Evolutionary conservation across 1,140 invertebrate genomes (phyloP).

Genomic region (Scaptomyza montana): DNA sequence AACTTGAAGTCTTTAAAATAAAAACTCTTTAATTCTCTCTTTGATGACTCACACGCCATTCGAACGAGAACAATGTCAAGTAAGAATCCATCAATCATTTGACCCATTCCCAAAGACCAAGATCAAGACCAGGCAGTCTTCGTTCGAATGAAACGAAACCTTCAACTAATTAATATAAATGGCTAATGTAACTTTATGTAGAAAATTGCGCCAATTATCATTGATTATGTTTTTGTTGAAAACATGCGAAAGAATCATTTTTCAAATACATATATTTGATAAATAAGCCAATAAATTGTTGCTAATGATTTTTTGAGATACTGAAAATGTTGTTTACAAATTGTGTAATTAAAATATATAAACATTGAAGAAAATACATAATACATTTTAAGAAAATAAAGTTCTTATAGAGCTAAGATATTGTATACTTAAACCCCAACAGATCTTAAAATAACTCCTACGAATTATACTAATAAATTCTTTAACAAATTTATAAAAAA

Average conservation of each 20-base stretch:
- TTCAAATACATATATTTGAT: conserved; percentile 25
- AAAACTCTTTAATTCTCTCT: background rate
- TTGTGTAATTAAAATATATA: no score
- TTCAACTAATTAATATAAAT: conserved; percentile 70
- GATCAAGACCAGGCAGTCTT: background rate
- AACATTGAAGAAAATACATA: no score
- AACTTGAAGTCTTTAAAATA: background rate
- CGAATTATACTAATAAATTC: no score
- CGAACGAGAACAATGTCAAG: conserved; percentile 20
- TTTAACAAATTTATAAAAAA: no score
- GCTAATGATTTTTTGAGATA: conserved; percentile 36
- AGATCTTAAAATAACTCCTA: no score
- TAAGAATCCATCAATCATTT: conserved; percentile 66
- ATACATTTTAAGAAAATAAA: no score
- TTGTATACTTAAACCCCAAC: no score
- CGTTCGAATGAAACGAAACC: conserved; percentile 4
- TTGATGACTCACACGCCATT: conserved; percentile 49
- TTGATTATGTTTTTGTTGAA: conserved; percentile 1
- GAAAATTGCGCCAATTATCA: conserved; percentile 33
- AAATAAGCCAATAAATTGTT: conserved; percentile 8
- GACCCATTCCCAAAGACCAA: conserved; percentile 27
- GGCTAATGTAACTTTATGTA: conserved; percentile 22
- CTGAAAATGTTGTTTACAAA: no score
- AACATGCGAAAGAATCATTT: conserved; percentile 46
- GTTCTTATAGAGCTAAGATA: no score